Conservation (phyloP, 2,888 invertebrate species). For the Epinotia ramella region DNA sequence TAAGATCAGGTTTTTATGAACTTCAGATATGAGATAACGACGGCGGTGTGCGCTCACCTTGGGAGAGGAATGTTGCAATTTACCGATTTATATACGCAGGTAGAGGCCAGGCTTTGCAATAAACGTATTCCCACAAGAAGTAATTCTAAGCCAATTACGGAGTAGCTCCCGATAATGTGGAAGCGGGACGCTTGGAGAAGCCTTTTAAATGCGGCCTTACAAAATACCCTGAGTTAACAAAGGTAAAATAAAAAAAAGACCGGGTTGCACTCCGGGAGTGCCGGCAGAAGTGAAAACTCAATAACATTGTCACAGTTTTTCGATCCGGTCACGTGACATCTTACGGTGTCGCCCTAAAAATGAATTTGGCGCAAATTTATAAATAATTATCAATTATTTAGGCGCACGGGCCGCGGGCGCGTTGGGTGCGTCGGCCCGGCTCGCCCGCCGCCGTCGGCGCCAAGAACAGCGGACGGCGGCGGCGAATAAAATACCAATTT, state of each 20-base stretch:
- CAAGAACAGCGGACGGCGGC: too few species aligned
- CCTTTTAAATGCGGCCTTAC: conserved; percentile 49
- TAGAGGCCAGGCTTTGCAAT: conserved; percentile 40
- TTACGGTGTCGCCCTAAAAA: too few species aligned
- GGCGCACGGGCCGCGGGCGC: too few species aligned
- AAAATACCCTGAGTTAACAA: conserved; percentile 3
- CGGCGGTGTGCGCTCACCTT: conserved; percentile 70
- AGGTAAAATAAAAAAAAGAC: background rate
- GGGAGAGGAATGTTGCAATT: conserved; percentile 76
- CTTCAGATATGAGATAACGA: conserved; percentile 65
- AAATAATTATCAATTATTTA: too few species aligned
- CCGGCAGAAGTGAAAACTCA: too few species aligned
- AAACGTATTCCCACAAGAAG: conserved; percentile 41
- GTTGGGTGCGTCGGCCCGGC: too few species aligned
- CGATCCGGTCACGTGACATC: too few species aligned
- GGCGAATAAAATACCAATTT: too few species aligned
- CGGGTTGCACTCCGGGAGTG: too few species aligned
- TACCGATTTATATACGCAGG: conserved; percentile 57
- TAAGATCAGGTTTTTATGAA: conserved; percentile 62
- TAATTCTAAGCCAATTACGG: conserved; percentile 60
- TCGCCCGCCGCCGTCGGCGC: too few species aligned
- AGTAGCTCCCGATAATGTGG: conserved; percentile 29
- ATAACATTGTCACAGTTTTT: too few species aligned
- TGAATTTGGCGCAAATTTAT: too few species aligned
- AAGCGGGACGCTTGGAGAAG: conserved; percentile 50